phyloP scores from a whole-genome alignment of 2,888 invertebrate genomes.

The Bruchidius siliquastri region DNA sequence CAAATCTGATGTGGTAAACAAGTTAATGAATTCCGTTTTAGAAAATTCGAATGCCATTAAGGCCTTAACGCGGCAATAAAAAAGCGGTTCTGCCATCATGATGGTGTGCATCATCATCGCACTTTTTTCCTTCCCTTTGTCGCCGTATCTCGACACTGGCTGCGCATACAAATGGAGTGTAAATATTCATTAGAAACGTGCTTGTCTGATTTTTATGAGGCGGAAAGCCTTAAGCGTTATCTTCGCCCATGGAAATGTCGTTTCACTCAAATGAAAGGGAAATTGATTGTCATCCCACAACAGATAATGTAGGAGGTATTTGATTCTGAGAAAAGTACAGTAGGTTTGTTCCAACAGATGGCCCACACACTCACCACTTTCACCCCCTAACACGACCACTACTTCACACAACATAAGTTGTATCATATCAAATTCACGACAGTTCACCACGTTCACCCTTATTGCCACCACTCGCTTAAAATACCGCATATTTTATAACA shows the following conservation, averaged over 20 bases:
- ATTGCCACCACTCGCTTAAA: no score
- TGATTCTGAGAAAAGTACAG: no score
- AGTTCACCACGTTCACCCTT: no score
- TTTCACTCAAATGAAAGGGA: background rate
- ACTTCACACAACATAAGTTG: no score
- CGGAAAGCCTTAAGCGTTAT: background rate
- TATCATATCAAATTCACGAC: no score
- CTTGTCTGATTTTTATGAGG: background rate
- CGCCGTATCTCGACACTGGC: background rate
- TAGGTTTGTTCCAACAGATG: no score
- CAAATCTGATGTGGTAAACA: background rate
- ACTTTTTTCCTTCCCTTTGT: background rate
- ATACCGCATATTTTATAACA: no score
- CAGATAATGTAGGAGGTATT: background rate
- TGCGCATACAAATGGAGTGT: background rate
- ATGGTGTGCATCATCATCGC: background rate
- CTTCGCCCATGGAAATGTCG: background rate
- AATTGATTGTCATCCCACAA: background rate
- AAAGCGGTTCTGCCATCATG: background rate
- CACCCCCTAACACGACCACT: no score
- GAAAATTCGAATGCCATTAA: background rate
- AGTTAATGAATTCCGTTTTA: background rate
- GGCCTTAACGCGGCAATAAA: background rate
- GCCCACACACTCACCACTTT: no score
- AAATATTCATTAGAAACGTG: background rate